Evolutionary conservation across 2,797 vertebrate species (phyloP).

Genomic region (Sebastes kiyomatsui): DNA sequence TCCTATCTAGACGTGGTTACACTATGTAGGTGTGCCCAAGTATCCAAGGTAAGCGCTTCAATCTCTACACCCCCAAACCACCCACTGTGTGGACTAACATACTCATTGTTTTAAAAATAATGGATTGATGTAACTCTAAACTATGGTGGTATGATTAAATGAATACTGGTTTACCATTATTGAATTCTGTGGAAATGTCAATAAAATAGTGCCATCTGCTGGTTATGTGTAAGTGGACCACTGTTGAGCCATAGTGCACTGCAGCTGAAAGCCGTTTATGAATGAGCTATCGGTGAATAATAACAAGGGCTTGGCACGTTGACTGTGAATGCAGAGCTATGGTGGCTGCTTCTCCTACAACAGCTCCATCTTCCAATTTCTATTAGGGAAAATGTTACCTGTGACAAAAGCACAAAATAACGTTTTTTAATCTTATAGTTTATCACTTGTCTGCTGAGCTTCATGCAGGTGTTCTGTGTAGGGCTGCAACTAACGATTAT

Average conservation of each 20-base stretch:
- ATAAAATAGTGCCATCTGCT: constrained; percentile 61
- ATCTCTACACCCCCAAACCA: background rate
- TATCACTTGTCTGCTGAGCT: background rate
- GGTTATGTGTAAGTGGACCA: constrained; percentile 23
- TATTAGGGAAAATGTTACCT: background rate
- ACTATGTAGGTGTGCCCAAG: constrained; percentile 94
- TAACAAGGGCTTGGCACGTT: constrained; percentile 17
- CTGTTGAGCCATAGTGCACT: constrained; percentile 30
- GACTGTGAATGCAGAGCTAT: constrained; percentile 34
- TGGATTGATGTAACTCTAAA: background rate
- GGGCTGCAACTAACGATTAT: background rate
- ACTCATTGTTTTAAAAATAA: background rate
- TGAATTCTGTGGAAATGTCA: constrained; percentile 16
- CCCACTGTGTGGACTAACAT: background rate
- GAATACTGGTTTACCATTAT: background rate
- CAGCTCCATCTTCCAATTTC: background rate
- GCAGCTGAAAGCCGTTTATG: constrained; percentile 60
- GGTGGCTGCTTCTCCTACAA: constrained; percentile 5
- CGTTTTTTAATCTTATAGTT: background rate
- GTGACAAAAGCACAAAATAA: background rate
- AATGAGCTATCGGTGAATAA: constrained; percentile 59
- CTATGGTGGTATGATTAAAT: background rate
- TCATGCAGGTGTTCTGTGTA: background rate
- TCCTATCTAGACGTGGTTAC: constrained; percentile 97
- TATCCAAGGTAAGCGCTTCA: constrained; percentile 89